Conservation (phyloP, 2,113 vertebrate genomes). For the Dolichotis patagonum region DNA sequence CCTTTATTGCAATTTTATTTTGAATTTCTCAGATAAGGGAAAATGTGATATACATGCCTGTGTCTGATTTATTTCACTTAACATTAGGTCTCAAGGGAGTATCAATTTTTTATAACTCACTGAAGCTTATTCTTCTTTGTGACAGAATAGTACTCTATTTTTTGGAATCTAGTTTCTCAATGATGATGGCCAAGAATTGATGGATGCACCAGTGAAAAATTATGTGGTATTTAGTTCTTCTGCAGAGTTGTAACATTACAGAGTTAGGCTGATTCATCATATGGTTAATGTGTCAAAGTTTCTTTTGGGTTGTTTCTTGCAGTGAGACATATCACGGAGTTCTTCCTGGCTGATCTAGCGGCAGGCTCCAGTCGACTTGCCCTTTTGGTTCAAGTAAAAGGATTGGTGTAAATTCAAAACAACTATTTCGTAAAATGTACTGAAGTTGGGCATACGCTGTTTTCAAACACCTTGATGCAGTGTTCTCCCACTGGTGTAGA, state of each 20-base stretch:
- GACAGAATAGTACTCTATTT: neutral
- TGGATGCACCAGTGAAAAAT: conserved; percentile 33
- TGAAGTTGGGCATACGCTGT: neutral
- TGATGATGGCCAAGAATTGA: conserved; percentile 35
- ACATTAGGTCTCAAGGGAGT: neutral
- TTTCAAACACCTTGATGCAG: neutral
- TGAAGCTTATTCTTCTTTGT: neutral
- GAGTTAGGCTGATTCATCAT: conserved; percentile 50
- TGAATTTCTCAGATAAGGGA: neutral
- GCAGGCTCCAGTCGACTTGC: neutral
- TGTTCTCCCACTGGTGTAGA: neutral
- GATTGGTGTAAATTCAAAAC: neutral
- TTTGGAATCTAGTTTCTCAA: conserved; percentile 35
- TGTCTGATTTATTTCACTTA: neutral
- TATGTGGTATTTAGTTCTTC: conserved; percentile 59
- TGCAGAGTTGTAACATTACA: conserved; percentile 52
- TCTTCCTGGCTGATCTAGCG: neutral
- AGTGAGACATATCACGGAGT: neutral
- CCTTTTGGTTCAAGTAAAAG: neutral
- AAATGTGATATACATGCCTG: neutral
- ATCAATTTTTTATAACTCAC: neutral
- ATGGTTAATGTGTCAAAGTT: conserved; percentile 51
- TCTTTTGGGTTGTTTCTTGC: neutral
- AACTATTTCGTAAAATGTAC: neutral
- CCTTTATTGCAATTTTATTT: neutral